Evolutionary conservation across 2,797 vertebrate genomes (phyloP).

Genomic region (Saguinus oedipus): DNA sequence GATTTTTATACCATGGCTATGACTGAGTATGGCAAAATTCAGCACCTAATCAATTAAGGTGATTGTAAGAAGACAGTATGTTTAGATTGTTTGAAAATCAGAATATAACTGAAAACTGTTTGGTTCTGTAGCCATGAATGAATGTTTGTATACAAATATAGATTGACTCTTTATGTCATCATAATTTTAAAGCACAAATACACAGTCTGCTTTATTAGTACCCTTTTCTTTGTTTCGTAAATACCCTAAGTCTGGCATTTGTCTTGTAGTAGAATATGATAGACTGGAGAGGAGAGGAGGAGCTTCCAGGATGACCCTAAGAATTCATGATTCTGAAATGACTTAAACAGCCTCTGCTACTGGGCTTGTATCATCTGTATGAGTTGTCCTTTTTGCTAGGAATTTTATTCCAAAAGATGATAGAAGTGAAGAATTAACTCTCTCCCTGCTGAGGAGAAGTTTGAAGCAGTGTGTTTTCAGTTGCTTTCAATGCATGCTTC

Average conservation of each 20-base stretch:
- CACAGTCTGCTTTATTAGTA: background rate
- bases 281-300: background rate
- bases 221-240: background rate
- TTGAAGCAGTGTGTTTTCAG: background rate
- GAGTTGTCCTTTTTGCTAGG: background rate
- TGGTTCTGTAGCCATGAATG: background rate
- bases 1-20: constrained; percentile 22
- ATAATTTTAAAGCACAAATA: constrained; percentile 23
- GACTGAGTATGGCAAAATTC: constrained; percentile 27
- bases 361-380: background rate
- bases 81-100: constrained; percentile 34
- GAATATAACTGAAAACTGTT: background rate
- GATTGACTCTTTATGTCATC: background rate
- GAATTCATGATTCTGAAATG: background rate
- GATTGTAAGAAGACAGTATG: background rate
- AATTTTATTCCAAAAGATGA: constrained; percentile 3
- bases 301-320: background rate
- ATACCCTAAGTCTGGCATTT: background rate
- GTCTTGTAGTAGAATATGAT: background rate
- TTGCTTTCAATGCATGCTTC: background rate
- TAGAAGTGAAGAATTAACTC: background rate
- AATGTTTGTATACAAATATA: constrained; percentile 31
- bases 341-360: background rate
- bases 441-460: background rate
- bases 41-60: background rate